Evolutionary conservation across 2,797 vertebrate species (phyloP), one percentile per base, ranked within the genome.

Genomic region (Coccyzus lansbergi): DNA sequence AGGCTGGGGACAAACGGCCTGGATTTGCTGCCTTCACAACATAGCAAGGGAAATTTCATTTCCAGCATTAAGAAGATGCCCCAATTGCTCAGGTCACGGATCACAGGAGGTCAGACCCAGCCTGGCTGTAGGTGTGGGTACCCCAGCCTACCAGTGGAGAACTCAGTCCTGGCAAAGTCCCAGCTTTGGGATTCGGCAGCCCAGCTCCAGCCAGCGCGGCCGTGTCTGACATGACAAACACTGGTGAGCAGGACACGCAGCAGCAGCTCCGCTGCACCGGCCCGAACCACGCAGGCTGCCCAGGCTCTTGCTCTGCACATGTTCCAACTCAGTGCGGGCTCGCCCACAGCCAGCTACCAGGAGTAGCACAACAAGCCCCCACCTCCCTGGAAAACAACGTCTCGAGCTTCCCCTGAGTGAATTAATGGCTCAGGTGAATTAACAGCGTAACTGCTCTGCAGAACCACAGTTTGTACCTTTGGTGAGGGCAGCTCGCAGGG

Each of bases 241-340:
- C 24, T 1, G 4, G 51, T 18, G 58, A 16, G 29, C 26, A 25
- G 62, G 42, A 70, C 36, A 34, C 9, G 1, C 2, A 1, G 6
- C 31, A 7, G 38, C 5, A 3, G 11, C 10, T 33, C 55, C 1
- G 12, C 60, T 22, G 10, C 1, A 14, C 60, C 19, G 10, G 26
- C 21, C 49, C 2, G 14, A 29, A 34, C 25, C 6, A 0, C 1
- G 8, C 4, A 10, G 33, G 33, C 65, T 3, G 1, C n/a, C 28
- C 67, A 12, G 11, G 38, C 44, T 74, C 52, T 18, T 13, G 13
- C 28, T 53, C 52, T 3, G 2, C 4, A 9, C 31, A 12, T 0
- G 0, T 33, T 51, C 49, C 9, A 10, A 17, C 52, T 65, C 25
- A 4, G 33, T 0, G 10, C 0, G 0, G 67, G 26, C 44, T 52